These are phyloP conservation scores for Dinocampus coccinellae DNA, from an alignment of 2,888 invertebrate genomes.

Conservation along the genomic window DNA sequence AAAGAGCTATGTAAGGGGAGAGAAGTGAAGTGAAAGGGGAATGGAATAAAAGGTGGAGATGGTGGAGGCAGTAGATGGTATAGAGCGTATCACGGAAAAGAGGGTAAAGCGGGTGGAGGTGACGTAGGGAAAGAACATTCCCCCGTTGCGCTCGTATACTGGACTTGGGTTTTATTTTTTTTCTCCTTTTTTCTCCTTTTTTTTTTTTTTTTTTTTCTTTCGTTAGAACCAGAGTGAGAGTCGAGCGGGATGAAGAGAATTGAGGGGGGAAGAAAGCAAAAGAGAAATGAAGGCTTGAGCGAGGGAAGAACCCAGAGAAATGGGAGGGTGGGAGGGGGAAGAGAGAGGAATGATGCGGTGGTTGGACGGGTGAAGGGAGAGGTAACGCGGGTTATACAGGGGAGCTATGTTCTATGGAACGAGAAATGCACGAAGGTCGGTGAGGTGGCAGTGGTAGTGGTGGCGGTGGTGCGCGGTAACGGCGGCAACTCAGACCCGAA, in stretches of 20 bases:
- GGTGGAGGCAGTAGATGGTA: constrained; percentile 25
- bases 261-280: constrained; percentile 35
- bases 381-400: constrained; percentile 28
- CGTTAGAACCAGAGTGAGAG: constrained; percentile 17
- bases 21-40: constrained; percentile 38
- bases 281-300: constrained; percentile 41
- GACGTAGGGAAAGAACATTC: constrained; percentile 57
- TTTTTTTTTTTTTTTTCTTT: constrained; percentile 11
- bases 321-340: constrained; percentile 22
- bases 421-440: constrained; percentile 50
- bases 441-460: constrained; percentile 37
- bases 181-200: constrained; percentile 7
- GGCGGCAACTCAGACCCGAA: constrained; percentile 24
- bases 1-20: constrained; percentile 36
- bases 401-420: constrained; percentile 55
- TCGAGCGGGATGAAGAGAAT: constrained; percentile 16
- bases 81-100: constrained; percentile 44
- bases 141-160: constrained; percentile 64
- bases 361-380: constrained; percentile 28
- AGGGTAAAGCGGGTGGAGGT: constrained; percentile 59
- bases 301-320: constrained; percentile 15
- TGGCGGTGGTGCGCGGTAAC: constrained; percentile 27
- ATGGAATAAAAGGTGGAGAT: constrained; percentile 30
- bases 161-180: constrained; percentile 61
- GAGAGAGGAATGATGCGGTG: constrained; percentile 17